Conservation (phyloP, 2,888 invertebrate genomes). For the Amiota mariae region DNA sequence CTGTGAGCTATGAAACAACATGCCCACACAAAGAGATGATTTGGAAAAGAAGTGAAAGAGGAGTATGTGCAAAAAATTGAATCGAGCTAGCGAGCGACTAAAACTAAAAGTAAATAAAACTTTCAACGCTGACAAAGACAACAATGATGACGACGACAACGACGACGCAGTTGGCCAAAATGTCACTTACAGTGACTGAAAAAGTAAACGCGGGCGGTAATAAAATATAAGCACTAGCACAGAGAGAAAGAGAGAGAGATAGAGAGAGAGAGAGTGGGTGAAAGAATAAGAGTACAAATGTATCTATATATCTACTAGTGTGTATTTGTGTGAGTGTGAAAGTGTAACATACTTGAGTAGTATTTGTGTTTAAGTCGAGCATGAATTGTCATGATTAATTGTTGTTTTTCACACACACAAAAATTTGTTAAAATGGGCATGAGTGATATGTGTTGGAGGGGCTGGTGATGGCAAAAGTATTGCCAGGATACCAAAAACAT, state of each 20-base stretch:
- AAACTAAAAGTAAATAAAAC: conserved; percentile 27
- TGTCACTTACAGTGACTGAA: conserved; percentile 1
- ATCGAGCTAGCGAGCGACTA: not conserved
- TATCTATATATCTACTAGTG: not conserved
- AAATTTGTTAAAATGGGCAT: conserved; percentile 12
- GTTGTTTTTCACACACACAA: conserved; percentile 12
- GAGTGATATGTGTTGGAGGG: too few species aligned
- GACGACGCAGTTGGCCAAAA: conserved; percentile 20
- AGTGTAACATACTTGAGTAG: too few species aligned
- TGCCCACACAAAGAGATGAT: too few species aligned
- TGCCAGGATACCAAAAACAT: too few species aligned
- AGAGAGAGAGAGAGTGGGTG: not conserved
- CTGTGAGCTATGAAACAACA: not conserved
- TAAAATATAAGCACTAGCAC: not conserved
- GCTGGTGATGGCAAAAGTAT: too few species aligned
- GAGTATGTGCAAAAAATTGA: not conserved
- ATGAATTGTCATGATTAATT: conserved; percentile 28
- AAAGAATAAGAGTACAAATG: not conserved
- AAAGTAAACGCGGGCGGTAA: not conserved
- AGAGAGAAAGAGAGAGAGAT: not conserved
- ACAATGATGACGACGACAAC: not conserved
- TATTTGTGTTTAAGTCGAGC: conserved; percentile 16
- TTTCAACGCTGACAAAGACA: not conserved
- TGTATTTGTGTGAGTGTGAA: conserved; percentile 2
- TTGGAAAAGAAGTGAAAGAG: not conserved